Evolutionary conservation across 2,888 invertebrate species (phyloP).

Genomic region (Teleiodes luculella): DNA sequence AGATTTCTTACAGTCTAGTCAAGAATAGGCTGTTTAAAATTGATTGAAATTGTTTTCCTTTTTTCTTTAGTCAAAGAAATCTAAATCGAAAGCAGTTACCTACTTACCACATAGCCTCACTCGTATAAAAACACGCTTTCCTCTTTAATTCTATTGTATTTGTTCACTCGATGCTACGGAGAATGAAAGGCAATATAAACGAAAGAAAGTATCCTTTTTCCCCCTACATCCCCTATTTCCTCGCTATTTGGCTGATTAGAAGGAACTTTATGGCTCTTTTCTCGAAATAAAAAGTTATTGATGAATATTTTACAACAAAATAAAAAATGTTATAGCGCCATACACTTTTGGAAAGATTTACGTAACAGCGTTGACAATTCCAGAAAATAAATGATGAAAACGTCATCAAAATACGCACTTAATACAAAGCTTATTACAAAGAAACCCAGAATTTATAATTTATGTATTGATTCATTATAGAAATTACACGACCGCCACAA

Average conservation of each 20-base stretch:
- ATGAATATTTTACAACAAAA: constrained; percentile 3
- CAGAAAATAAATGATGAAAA: too few species aligned
- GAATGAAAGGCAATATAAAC: constrained; percentile 23
- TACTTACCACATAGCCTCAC: constrained; percentile 13
- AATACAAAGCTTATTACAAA: too few species aligned
- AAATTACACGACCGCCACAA: too few species aligned
- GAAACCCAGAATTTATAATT: too few species aligned
- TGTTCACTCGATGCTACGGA: constrained; percentile 25
- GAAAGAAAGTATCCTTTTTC: constrained; percentile 17
- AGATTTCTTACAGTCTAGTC: too few species aligned
- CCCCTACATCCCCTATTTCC: constrained; percentile 24
- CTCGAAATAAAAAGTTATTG: constrained; percentile 24
- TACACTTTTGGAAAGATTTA: neutral
- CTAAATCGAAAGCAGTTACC: neutral
- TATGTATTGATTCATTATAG: too few species aligned
- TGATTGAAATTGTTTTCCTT: too few species aligned
- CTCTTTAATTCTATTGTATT: constrained; percentile 39
- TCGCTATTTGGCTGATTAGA: constrained; percentile 37
- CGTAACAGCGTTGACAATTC: too few species aligned
- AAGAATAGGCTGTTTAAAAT: too few species aligned
- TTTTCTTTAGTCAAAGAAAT: too few species aligned
- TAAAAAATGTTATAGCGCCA: neutral
- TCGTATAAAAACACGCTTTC: constrained; percentile 31
- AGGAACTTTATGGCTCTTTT: constrained; percentile 23
- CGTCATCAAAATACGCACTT: too few species aligned